Evolutionary conservation across 2,797 vertebrate genomes (phyloP).

Genomic region (Oreochromis mossambicus): DNA sequence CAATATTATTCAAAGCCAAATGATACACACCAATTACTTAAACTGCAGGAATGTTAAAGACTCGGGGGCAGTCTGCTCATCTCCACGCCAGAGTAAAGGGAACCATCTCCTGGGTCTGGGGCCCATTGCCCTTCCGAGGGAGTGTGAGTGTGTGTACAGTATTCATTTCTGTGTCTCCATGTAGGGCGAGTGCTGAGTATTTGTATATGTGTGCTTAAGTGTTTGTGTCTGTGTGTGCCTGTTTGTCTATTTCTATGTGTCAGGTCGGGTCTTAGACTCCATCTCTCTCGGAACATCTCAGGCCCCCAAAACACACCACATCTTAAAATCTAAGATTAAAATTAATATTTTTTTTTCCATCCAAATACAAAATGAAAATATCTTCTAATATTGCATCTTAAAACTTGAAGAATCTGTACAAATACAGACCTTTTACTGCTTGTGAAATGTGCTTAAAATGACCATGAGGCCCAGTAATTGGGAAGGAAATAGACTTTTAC

Average conservation of each 20-base stretch:
- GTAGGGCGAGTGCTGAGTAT: not conserved
- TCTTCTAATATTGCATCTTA: not conserved
- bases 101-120: not conserved
- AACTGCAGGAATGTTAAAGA: not conserved
- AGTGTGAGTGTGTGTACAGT: not conserved
- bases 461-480: not conserved
- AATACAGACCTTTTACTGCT: not conserved
- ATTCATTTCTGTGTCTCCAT: not conserved
- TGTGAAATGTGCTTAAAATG: not conserved
- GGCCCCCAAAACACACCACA: not conserved
- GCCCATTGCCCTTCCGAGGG: not conserved
- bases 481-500: not conserved
- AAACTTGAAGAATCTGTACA: not conserved
- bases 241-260: not conserved
- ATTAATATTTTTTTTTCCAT: not conserved
- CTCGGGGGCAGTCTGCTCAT: not conserved
- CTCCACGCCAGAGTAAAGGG: not conserved
- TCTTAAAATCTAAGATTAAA: not conserved
- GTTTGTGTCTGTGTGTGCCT: not conserved
- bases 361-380: not conserved
- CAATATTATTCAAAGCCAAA: not conserved
- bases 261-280: not conserved
- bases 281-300: not conserved
- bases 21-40: not conserved
- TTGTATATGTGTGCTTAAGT: not conserved